Conservation (phyloP, 1,140 invertebrate genomes). For the Aleiodes sp. region DNA sequence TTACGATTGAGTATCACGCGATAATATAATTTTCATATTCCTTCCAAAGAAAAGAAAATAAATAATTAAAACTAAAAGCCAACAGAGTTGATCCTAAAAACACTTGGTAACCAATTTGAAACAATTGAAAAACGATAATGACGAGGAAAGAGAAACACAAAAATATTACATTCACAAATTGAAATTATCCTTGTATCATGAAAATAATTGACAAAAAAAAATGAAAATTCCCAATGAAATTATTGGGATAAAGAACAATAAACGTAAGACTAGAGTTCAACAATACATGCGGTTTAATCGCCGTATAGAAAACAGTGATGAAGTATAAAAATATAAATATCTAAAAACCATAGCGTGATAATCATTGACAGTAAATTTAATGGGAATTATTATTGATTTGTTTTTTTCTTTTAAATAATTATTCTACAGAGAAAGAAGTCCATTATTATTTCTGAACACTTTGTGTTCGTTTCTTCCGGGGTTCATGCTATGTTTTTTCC, state of each 20-base stretch:
- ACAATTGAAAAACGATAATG: neutral
- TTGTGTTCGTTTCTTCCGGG: no score
- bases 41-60: neutral
- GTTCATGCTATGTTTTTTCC: constrained; percentile 22
- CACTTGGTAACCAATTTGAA: neutral
- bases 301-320: constrained; percentile 46
- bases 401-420: constrained; percentile 15
- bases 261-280: constrained; percentile 64
- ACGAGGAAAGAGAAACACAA: neutral
- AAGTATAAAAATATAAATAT: constrained; percentile 65
- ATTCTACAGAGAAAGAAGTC: no score
- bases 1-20: constrained; percentile 24
- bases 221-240: constrained; percentile 41
- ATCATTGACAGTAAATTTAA: constrained; percentile 40
- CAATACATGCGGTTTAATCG: constrained; percentile 61
- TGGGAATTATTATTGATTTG: constrained; percentile 33
- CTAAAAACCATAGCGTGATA: constrained; percentile 54
- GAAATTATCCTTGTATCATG: constrained; percentile 22
- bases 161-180: constrained; percentile 23
- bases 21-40: constrained; percentile 5
- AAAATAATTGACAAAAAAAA: constrained; percentile 13
- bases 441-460: no score
- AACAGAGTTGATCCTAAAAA: neutral
- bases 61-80: no score
- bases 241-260: constrained; percentile 49